Percentiles rank a stretch among this genome's conserved stretches.
phyloP scores from a whole-genome alignment of 2,888 invertebrate genomes.

The Plemyria rubiginata region DNA sequence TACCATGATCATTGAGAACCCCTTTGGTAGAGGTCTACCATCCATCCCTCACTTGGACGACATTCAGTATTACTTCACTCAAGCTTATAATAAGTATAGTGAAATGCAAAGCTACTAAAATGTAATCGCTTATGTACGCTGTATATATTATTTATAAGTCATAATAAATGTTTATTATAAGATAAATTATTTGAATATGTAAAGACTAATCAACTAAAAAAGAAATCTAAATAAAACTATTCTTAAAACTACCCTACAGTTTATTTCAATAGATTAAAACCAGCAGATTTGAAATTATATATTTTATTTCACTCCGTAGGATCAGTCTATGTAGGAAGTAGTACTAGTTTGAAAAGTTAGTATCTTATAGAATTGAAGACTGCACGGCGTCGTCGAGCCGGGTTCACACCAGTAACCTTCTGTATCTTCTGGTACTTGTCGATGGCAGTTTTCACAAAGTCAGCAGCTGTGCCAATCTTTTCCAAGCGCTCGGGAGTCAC shows the following conservation, averaged over 20 bases:
- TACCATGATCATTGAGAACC: constrained; percentile 73
- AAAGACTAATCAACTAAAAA: no score
- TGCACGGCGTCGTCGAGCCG: constrained; percentile 58
- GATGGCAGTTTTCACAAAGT: constrained; percentile 86
- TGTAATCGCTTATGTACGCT: background rate
- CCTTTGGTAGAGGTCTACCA: constrained; percentile 58
- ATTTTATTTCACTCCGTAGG: constrained; percentile 6
- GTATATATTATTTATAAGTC: background rate
- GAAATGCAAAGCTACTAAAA: constrained; percentile 37
- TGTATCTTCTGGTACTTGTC: constrained; percentile 84
- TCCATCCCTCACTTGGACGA: constrained; percentile 60
- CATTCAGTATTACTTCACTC: constrained; percentile 43
- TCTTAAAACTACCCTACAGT: background rate
- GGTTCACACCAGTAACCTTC: constrained; percentile 52
- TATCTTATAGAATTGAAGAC: constrained; percentile 39
- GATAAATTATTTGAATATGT: no score
- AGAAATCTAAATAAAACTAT: background rate
- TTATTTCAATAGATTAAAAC: background rate
- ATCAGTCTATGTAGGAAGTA: constrained; percentile 4
- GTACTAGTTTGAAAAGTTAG: background rate
- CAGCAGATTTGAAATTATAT: constrained; percentile 5
- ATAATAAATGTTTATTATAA: background rate
- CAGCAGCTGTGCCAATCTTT: constrained; percentile 83
- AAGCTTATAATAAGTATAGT: constrained; percentile 47
- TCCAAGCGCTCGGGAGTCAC: constrained; percentile 86